These are phyloP conservation scores for Nesometra sesokonis DNA, from an alignment of 35 echinoderm and acorn worm species.

Conservation along the genomic window DNA sequence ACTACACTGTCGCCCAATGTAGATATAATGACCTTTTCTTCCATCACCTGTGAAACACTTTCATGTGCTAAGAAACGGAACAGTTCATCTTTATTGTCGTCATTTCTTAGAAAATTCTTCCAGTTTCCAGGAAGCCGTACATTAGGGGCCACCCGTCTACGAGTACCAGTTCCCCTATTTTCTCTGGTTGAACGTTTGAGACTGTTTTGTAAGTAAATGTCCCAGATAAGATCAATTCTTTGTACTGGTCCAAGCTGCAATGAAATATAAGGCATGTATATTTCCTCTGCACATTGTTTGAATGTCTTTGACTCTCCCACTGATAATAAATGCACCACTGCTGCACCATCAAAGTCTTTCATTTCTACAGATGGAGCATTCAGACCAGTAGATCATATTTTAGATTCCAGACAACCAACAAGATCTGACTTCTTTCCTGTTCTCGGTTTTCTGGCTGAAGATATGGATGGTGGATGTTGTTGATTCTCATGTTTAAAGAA, in stretches of 20 bases:
- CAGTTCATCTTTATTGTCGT: background rate
- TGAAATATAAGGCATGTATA: background rate
- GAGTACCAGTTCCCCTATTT: background rate
- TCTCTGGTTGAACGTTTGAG: background rate
- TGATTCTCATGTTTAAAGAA: slow-evolving; percentile 25
- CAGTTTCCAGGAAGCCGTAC: background rate
- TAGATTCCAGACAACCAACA: slow-evolving; percentile 6
- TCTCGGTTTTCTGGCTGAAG: background rate
- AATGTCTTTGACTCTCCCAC: background rate
- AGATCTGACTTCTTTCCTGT: slow-evolving; percentile 26
- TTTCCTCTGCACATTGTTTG: background rate
- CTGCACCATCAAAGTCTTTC: background rate
- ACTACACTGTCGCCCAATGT: background rate
- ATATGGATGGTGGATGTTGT: slow-evolving; percentile 2
- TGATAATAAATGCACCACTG: background rate
- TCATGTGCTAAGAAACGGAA: background rate
- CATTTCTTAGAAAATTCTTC: background rate
- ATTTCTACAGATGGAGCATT: background rate
- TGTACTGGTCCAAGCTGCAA: background rate
- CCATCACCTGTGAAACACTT: too few species aligned
- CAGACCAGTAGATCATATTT: background rate
- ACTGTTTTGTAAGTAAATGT: background rate
- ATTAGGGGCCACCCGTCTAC: background rate
- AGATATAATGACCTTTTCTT: too few species aligned
- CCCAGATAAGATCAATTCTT: background rate